Conservation (phyloP, 2,113 vertebrate genomes). For the Seriola rivoliana region DNA sequence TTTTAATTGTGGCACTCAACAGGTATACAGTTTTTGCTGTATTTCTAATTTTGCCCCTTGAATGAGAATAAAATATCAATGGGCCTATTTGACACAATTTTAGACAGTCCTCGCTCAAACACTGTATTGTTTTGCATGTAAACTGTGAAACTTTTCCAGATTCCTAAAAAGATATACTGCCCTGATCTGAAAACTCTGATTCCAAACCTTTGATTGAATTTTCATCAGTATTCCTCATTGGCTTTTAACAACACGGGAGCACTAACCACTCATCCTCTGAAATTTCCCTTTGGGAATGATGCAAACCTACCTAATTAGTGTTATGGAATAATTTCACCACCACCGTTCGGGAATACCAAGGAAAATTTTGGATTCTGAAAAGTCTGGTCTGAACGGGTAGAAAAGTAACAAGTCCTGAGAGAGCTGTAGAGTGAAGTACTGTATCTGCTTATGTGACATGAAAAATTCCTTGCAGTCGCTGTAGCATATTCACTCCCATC, state of each 20-base stretch:
- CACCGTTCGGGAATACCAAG: background rate
- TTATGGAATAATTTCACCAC: slow-evolving; percentile 21
- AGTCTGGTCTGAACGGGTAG: slow-evolving; percentile 12
- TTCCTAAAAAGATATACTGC: background rate
- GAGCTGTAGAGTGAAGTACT: background rate
- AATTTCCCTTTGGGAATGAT: slow-evolving; percentile 32
- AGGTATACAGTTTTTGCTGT: no score
- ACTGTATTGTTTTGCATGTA: background rate
- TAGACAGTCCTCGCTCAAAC: no score
- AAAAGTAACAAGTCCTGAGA: slow-evolving; percentile 47
- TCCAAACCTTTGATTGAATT: background rate
- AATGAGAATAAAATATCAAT: no score
- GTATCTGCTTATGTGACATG: background rate
- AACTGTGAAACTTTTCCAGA: background rate
- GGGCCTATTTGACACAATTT: no score
- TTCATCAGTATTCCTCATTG: background rate
- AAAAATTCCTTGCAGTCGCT: background rate
- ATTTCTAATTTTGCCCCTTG: no score
- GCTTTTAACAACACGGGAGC: slow-evolving; percentile 10
- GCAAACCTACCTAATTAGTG: slow-evolving; percentile 57
- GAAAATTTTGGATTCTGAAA: slow-evolving; percentile 29
- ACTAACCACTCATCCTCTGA: slow-evolving; percentile 11
- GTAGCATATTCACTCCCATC: background rate
- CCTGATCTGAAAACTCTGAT: background rate
- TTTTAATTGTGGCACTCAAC: no score